Evolutionary conservation across 2,888 invertebrate species (phyloP), one percentile per base, ranked within the genome.

Genomic region (Harpalus rubripes): DNA sequence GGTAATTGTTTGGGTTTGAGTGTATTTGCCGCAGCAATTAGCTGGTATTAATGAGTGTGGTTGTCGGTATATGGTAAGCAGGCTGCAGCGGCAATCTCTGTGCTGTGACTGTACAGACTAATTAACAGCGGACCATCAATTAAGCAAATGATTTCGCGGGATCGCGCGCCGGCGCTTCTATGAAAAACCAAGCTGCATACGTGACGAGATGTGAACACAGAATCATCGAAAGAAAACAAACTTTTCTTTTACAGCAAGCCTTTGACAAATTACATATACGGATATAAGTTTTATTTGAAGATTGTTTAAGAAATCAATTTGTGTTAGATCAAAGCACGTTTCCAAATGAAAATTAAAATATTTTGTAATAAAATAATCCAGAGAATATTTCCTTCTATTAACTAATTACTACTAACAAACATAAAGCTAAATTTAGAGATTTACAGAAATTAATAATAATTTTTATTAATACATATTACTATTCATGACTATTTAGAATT

Each of bases 91-190:
- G 44, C 44, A 52, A 52, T 52, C 44, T 12, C 10, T 52, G 44
- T 52, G 44, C 44, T 52, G 44, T 52, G 44, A 52, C 44, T 74
- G 12, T 22, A 74, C 44, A 16, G 6, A 32, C 44, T 74, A 41
- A 74, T 74, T 74, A 74, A 44, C 72, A 74, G 44, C 44, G 44
- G 44, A 44, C 41, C 72, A 74, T 18, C 72, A 74, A 74, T 74
- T 74, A 74, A 74, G 44, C 72, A 74, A 74, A 74, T 74, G 72
- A 74, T 44, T 74, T 74, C 72, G 72, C 72, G 72, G 72, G 72
- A 74, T 18, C 15, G 72, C 15, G 72, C 72, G 72, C 44, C 72
- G 72, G 22, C 72, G 18, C 72, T 44, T 74, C 16, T 74, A 52
- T 44, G 72, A 74, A 74, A 74, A 74, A 74, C 72, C 41, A 12